Conservation (phyloP, 2,888 invertebrate genomes). For the Diploptera punctata region DNA sequence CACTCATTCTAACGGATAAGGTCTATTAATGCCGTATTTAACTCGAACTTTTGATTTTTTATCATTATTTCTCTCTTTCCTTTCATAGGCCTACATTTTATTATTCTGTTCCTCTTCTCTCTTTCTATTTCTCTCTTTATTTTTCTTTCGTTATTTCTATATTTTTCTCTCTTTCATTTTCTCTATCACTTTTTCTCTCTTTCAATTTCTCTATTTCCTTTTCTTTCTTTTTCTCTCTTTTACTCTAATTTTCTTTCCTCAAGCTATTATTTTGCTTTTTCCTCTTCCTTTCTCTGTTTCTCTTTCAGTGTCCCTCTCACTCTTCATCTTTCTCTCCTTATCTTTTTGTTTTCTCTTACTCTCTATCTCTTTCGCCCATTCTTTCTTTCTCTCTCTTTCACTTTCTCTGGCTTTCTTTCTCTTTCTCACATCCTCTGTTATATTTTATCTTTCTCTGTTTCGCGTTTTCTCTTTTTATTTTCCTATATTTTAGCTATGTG, state of each 20-base stretch:
- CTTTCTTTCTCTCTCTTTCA: too few relatives aligned
- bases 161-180: background rate
- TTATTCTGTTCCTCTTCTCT: background rate
- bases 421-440: too few relatives aligned
- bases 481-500: too few relatives aligned
- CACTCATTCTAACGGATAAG: too few relatives aligned
- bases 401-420: too few relatives aligned
- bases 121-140: background rate
- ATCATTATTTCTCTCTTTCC: too few relatives aligned
- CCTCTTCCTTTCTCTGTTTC: background rate
- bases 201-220: background rate
- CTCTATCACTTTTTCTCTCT: background rate
- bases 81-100: background rate
- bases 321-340: background rate
- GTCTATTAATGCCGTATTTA: too few relatives aligned
- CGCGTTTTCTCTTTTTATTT: too few relatives aligned
- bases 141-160: background rate
- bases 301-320: background rate
- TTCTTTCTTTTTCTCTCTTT: constrained; percentile 10
- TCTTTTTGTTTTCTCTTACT: background rate
- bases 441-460: too few relatives aligned
- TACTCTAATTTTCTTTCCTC: background rate
- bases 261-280: too few relatives aligned
- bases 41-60: too few relatives aligned
- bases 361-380: too few relatives aligned